phyloP scores from a whole-genome alignment of 2,888 invertebrate species.

The Pterostichus madidus region DNA sequence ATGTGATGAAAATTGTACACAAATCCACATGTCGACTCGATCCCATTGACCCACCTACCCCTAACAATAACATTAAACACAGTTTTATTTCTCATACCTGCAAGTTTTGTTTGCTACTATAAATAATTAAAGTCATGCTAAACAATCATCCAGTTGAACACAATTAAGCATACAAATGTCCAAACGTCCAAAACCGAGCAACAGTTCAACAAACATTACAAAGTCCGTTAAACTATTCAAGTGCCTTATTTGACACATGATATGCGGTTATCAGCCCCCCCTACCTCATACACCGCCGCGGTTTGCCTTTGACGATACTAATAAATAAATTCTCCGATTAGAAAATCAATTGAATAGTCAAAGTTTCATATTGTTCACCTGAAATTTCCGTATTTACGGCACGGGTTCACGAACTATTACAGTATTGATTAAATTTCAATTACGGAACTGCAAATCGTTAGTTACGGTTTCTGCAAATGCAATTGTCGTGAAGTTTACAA shows the following conservation, averaged over 20 bases:
- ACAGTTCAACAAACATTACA: neutral
- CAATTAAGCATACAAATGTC: neutral
- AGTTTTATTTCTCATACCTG: no score
- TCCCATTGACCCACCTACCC: no score
- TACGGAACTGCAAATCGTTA: slow-evolving; percentile 6
- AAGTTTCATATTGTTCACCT: slow-evolving; percentile 24
- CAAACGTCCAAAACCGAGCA: neutral
- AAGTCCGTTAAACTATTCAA: neutral
- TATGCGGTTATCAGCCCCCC: neutral
- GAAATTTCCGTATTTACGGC: neutral
- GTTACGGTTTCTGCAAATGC: slow-evolving; percentile 57
- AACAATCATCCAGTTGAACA: no score
- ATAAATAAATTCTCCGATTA: slow-evolving; percentile 13
- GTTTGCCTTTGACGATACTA: neutral
- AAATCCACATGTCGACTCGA: no score
- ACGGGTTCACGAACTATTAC: slow-evolving; percentile 23
- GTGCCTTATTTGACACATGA: slow-evolving; percentile 9
- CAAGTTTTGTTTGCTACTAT: no score
- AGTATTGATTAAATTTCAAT: slow-evolving; percentile 62
- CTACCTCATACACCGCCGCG: neutral
- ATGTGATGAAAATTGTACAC: no score
- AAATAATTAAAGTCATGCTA: neutral
- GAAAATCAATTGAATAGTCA: slow-evolving; percentile 19
- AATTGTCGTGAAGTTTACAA: slow-evolving; percentile 23
- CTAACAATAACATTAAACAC: no score